These are phyloP conservation scores for Bicyclus anynana DNA, from an alignment of 1,140 invertebrate species.

Conservation along the genomic window DNA sequence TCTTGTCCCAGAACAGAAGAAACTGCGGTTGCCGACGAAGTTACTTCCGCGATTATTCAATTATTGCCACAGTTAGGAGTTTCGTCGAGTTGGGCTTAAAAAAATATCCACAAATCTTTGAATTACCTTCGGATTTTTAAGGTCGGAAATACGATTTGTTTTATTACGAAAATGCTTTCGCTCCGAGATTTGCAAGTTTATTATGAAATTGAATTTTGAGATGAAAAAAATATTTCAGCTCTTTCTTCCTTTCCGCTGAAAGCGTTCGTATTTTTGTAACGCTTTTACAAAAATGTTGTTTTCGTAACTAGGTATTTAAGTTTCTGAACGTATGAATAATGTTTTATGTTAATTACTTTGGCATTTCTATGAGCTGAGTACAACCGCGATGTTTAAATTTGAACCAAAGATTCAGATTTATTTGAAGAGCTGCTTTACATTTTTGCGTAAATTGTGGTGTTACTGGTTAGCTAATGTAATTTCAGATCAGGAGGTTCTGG, in stretches of 20 bases:
- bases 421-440: too few relatives aligned
- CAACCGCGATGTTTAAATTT: not conserved
- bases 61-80: slow-evolving; percentile 42
- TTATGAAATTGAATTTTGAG: slow-evolving; percentile 22
- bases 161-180: slow-evolving; percentile 25
- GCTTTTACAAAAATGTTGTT: not conserved
- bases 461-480: too few relatives aligned
- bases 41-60: slow-evolving; percentile 46
- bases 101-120: slow-evolving; percentile 24
- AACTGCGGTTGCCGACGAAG: slow-evolving; percentile 31
- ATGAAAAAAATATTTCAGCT: slow-evolving; percentile 1
- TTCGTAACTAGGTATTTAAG: not conserved
- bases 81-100: slow-evolving; percentile 25
- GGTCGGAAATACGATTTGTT: slow-evolving; percentile 25
- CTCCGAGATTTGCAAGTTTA: slow-evolving; percentile 16
- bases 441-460: too few relatives aligned
- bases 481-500: too few relatives aligned
- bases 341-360: not conserved
- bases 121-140: slow-evolving; percentile 25
- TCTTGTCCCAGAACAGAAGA: slow-evolving; percentile 18
- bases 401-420: too few relatives aligned
- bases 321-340: not conserved
- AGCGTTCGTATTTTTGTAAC: not conserved
- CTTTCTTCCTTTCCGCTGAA: not conserved
- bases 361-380: not conserved